Evolutionary conservation across 1,140 invertebrate genomes (phyloP).

Genomic region (Psilanteris sp.): DNA sequence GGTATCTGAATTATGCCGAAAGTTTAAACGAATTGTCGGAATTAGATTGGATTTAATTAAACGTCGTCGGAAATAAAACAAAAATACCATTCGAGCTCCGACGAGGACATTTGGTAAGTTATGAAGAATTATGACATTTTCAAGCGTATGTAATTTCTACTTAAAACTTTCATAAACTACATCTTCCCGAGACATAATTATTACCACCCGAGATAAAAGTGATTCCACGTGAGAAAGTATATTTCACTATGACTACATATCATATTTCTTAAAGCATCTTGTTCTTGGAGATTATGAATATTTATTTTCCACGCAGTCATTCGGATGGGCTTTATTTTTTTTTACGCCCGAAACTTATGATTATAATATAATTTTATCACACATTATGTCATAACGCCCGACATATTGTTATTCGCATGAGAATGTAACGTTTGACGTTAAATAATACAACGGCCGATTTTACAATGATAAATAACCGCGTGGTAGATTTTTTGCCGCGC

Average conservation of each 20-base stretch:
- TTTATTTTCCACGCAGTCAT: constrained; percentile 16
- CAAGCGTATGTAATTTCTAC: constrained; percentile 12
- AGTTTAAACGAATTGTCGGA: no score
- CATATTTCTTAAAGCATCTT: constrained; percentile 27
- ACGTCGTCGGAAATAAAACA: no score
- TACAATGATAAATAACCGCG: no score
- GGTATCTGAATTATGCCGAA: no score
- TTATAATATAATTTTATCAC: constrained; percentile 32
- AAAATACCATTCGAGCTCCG: neutral
- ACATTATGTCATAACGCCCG: constrained; percentile 2
- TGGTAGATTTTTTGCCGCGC: no score
- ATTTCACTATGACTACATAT: constrained; percentile 21
- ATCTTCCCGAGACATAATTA: constrained; percentile 7
- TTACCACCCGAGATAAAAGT: constrained; percentile 17
- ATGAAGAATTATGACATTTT: constrained; percentile 9
- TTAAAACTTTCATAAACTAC: constrained; percentile 22
- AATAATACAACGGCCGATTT: no score
- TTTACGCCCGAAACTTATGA: constrained; percentile 4
- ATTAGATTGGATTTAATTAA: no score
- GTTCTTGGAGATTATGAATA: constrained; percentile 21
- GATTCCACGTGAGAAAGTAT: constrained; percentile 15
- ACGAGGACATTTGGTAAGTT: constrained; percentile 3
- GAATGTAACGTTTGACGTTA: neutral
- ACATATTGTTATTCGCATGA: no score
- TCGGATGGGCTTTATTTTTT: neutral